Percentiles rank a stretch among this genome's conserved stretches.
Conservation (phyloP, 2,113 vertebrate species). For the Sphyrna mokarran region DNA sequence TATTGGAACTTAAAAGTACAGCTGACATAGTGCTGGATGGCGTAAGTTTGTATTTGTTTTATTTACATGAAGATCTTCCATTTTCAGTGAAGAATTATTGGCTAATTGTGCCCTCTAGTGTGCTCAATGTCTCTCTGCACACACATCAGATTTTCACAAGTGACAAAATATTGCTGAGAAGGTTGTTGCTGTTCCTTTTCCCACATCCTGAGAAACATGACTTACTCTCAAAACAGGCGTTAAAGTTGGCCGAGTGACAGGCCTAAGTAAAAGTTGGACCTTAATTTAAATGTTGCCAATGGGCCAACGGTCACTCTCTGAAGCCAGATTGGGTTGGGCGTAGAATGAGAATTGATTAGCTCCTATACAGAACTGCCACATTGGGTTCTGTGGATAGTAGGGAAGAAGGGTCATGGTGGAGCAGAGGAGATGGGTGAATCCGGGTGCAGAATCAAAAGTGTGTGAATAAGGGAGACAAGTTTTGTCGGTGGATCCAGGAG, state of each 20-base stretch:
- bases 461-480: not conserved
- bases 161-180: not conserved
- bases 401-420: no score
- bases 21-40: not conserved
- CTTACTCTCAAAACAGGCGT: not conserved
- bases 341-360: not conserved
- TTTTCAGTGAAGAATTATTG: not conserved
- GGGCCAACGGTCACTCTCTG: not conserved
- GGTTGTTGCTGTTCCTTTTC: not conserved
- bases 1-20: not conserved
- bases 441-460: not conserved
- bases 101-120: not conserved
- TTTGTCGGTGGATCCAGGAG: not conserved
- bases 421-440: not conserved
- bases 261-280: not conserved
- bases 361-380: not conserved
- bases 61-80: not conserved
- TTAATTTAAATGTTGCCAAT: not conserved
- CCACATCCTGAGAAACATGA: not conserved
- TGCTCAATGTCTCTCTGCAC: not conserved
- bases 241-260: not conserved
- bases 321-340: no score
- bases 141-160: not conserved
- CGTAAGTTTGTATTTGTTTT: not conserved
- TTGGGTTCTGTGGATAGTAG: not conserved